Percentiles rank a stretch among this genome's conserved stretches.
phyloP scores from a whole-genome alignment of 1,140 invertebrate genomes.

The Phenacoccus solenopsis region DNA sequence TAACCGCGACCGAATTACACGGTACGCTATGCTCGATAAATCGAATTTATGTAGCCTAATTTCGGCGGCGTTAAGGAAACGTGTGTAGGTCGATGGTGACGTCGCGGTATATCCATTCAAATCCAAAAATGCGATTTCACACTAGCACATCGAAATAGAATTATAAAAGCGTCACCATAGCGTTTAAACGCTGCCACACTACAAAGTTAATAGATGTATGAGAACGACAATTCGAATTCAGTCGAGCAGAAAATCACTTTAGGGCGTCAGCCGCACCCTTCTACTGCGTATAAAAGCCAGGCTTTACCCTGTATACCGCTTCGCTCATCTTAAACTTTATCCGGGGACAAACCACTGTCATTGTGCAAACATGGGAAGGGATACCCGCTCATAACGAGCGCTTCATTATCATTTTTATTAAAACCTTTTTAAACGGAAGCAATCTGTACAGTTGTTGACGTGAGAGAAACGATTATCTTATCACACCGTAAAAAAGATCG shows the following conservation, averaged over 20 bases:
- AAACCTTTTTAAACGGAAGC: constrained; percentile 16
- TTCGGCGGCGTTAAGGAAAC: background rate
- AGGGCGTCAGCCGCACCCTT: constrained; percentile 13
- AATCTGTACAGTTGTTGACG: constrained; percentile 12
- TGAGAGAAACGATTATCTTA: constrained; percentile 17
- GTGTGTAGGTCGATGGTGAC: constrained; percentile 5
- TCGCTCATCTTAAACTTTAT: constrained; percentile 16
- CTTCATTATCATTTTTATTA: constrained; percentile 18
- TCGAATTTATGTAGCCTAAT: background rate
- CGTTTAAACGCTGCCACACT: constrained; percentile 16
- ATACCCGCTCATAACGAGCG: constrained; percentile 7
- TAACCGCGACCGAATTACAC: no score
- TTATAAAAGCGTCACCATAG: constrained; percentile 17
- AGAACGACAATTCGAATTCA: constrained; percentile 16
- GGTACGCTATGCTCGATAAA: no score
- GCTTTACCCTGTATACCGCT: constrained; percentile 4
- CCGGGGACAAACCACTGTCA: constrained; percentile 4
- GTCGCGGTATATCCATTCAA: background rate
- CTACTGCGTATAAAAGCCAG: background rate
- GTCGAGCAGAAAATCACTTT: constrained; percentile 17
- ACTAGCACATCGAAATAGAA: constrained; percentile 12
- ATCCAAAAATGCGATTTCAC: constrained; percentile 17
- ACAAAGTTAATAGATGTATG: constrained; percentile 18
- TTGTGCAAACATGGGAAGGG: constrained; percentile 5
- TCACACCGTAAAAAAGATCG: constrained; percentile 3